Evolutionary conservation across 2,888 invertebrate genomes (phyloP).

Genomic region (Phytoseiulus persimilis): DNA sequence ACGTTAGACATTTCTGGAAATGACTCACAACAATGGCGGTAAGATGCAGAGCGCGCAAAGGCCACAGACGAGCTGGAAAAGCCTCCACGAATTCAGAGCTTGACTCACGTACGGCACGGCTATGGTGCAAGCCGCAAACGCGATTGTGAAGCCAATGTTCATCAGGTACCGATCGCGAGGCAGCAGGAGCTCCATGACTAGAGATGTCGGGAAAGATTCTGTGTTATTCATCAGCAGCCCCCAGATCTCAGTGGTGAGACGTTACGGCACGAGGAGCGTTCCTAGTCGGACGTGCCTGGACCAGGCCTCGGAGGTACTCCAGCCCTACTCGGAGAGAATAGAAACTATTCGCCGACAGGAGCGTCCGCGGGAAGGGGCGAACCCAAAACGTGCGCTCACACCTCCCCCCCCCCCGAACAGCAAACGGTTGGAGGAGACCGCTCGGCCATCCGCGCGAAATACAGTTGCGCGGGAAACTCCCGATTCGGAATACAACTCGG

Average conservation of each 20-base stretch:
- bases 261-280: too few relatives aligned
- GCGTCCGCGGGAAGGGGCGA: too few relatives aligned
- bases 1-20: background rate
- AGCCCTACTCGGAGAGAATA: too few relatives aligned
- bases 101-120: background rate
- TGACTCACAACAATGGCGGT: conserved; percentile 19
- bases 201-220: background rate
- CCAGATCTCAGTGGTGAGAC: too few relatives aligned
- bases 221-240: too few relatives aligned
- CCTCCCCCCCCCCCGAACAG: too few relatives aligned
- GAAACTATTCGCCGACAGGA: too few relatives aligned
- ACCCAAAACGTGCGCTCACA: too few relatives aligned
- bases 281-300: too few relatives aligned
- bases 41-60: conserved; percentile 25
- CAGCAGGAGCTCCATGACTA: conserved; percentile 35
- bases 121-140: conserved; percentile 11
- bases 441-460: background rate
- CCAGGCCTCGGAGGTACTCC: too few relatives aligned
- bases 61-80: conserved; percentile 26
- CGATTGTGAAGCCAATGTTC: conserved; percentile 19
- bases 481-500: background rate
- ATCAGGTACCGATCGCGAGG: conserved; percentile 25
- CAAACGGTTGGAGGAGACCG: too few relatives aligned
- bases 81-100: conserved; percentile 16
- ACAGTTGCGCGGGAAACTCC: background rate